Conservation (phyloP, 2,113 vertebrate species). For the Cyrtonyx montezumae region DNA sequence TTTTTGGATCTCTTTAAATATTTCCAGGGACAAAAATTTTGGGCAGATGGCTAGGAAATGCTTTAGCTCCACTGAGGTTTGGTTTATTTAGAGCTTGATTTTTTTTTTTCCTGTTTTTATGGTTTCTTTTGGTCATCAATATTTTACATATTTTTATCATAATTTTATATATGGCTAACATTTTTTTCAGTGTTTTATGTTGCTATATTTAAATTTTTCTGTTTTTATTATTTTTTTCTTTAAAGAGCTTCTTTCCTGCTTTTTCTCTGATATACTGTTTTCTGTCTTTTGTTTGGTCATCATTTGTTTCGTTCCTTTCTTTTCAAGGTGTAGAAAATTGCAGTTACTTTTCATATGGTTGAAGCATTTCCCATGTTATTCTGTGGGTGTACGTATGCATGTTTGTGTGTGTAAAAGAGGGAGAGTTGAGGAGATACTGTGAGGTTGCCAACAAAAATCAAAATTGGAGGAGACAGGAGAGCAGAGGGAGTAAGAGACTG, state of each 20-base stretch:
- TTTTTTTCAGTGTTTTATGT: not conserved
- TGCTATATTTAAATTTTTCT: not conserved
- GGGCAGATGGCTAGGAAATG: not conserved
- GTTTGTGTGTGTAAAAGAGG: not conserved
- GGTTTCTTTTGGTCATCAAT: not conserved
- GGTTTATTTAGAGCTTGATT: not conserved
- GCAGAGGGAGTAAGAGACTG: constrained; percentile 65
- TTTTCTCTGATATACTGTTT: not conserved
- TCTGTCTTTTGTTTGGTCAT: accelerated
- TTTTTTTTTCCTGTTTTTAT: not conserved
- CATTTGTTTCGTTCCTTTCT: not conserved
- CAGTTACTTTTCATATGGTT: not conserved
- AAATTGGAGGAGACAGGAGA: constrained; percentile 69
- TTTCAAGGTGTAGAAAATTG: not conserved
- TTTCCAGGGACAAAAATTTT: not conserved
- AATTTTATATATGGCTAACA: not conserved
- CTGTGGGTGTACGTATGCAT: not conserved
- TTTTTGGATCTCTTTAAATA: not conserved
- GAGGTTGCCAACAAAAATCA: constrained; percentile 62
- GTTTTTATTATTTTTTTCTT: not conserved
- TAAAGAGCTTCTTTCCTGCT: not conserved
- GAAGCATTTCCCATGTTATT: constrained; percentile 8
- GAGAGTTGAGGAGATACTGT: constrained; percentile 26
- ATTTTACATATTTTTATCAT: not conserved
- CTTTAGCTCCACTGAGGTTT: not conserved